phyloP scores from a whole-genome alignment of 2,113 vertebrate species.

The Hydropotes inermis region DNA sequence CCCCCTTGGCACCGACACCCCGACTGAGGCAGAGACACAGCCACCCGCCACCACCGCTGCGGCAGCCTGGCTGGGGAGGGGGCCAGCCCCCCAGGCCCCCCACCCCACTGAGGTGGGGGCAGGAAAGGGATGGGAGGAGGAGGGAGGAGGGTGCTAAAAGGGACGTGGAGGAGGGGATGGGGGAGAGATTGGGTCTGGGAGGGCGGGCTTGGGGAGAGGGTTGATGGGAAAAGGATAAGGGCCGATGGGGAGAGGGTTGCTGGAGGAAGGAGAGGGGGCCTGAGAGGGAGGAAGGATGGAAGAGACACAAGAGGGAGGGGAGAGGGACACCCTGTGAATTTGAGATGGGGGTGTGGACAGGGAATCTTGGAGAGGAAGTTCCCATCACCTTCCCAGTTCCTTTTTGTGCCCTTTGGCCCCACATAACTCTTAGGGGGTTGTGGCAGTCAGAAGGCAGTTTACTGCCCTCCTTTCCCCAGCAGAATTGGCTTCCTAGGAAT shows the following conservation, averaged over 20 bases:
- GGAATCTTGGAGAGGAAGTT: neutral
- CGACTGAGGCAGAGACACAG: constrained; percentile 69
- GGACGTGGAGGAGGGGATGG: constrained; percentile 27
- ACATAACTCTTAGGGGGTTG: neutral
- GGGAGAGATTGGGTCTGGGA: constrained; percentile 12
- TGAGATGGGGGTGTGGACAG: constrained; percentile 48
- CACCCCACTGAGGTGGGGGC: constrained; percentile 75
- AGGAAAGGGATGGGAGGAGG: constrained; percentile 59
- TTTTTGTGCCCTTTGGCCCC: constrained; percentile 42
- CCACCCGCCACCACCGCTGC: constrained; percentile 73
- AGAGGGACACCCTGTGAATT: neutral
- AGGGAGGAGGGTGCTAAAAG: constrained; percentile 33
- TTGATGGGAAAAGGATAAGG: neutral
- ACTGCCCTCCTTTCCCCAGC: neutral
- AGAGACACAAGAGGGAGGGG: neutral
- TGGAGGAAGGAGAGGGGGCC: constrained; percentile 19
- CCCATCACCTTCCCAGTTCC: neutral
- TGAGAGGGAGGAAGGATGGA: neutral
- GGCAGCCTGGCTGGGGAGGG: constrained; percentile 76
- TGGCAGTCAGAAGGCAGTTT: neutral
- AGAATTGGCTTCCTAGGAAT: constrained; percentile 41
- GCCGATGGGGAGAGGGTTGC: neutral
- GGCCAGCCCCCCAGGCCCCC: constrained; percentile 70
- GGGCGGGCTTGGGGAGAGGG: neutral
- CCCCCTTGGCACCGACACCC: constrained; percentile 72